Conservation (phyloP, 1,140 invertebrate species). For the Akabosia matsudoensis region DNA sequence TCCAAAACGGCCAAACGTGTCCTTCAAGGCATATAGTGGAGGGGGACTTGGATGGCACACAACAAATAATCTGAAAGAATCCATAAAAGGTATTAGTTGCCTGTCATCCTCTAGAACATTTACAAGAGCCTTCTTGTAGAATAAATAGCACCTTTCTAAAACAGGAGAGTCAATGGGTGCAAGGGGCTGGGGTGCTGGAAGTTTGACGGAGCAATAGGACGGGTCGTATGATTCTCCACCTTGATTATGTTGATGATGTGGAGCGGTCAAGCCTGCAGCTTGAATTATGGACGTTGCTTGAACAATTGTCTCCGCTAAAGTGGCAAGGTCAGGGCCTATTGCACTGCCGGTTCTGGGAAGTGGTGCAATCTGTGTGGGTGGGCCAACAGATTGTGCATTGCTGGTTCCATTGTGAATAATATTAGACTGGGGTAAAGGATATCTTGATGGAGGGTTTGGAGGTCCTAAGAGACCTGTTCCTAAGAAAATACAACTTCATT, state of each 20-base stretch:
- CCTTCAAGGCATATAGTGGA: slow-evolving; percentile 72
- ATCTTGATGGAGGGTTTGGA: slow-evolving; percentile 15
- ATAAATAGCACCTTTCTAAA: slow-evolving; percentile 57
- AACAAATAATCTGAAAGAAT: slow-evolving; percentile 61
- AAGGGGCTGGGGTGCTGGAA: slow-evolving; percentile 70
- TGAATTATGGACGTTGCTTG: slow-evolving; percentile 68
- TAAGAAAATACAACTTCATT: not conserved
- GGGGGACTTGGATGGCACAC: slow-evolving; percentile 78
- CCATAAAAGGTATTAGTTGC: not conserved
- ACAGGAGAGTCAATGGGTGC: slow-evolving; percentile 68
- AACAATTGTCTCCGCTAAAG: slow-evolving; percentile 66
- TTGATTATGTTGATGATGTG: slow-evolving; percentile 31
- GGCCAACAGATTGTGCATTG: not conserved
- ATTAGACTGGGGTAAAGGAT: slow-evolving; percentile 31
- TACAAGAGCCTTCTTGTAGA: not conserved
- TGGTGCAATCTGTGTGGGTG: not conserved
- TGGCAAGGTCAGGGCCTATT: slow-evolving; percentile 56
- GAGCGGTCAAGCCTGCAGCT: slow-evolving; percentile 57
- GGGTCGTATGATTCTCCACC: slow-evolving; percentile 52
- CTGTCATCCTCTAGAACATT: not conserved
- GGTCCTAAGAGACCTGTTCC: slow-evolving; percentile 36
- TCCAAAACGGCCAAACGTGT: slow-evolving; percentile 89
- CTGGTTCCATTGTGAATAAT: slow-evolving; percentile 36
- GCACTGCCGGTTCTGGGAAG: slow-evolving; percentile 1
- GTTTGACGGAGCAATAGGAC: slow-evolving; percentile 62